A percentile compares a stretch with the other conserved stretches of the same genome.
Conservation (phyloP, 2,113 vertebrate species). For the Melospiza melodia region DNA sequence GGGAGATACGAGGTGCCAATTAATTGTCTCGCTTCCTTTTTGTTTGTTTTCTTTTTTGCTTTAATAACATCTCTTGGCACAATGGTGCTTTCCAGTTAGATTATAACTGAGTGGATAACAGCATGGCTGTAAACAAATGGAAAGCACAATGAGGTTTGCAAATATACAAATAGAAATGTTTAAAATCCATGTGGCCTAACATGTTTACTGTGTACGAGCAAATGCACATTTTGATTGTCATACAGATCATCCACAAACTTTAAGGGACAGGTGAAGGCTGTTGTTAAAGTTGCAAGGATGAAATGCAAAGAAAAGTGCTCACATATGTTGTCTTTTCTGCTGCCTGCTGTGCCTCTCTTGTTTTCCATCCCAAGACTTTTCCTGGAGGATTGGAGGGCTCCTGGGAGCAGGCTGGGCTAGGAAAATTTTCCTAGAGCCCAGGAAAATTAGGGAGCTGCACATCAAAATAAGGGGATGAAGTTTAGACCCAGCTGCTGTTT, state of each 20-base stretch:
- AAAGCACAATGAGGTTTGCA: background rate
- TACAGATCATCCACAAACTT: background rate
- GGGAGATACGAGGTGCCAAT: background rate
- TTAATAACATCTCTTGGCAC: constrained; percentile 3
- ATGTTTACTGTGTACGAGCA: background rate
- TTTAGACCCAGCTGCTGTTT: background rate
- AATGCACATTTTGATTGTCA: background rate
- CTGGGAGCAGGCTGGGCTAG: background rate
- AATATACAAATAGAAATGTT: background rate
- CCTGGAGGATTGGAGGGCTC: background rate
- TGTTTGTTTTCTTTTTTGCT: constrained; percentile 5
- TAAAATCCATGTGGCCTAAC: background rate
- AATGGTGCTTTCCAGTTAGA: background rate
- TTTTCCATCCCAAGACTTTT: background rate
- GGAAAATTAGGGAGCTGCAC: background rate
- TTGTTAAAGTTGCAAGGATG: background rate
- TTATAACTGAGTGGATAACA: background rate
- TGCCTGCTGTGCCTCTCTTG: background rate
- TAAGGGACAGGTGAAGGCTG: background rate
- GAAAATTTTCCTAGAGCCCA: background rate
- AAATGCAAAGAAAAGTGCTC: background rate
- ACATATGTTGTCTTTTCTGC: background rate
- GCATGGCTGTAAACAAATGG: background rate
- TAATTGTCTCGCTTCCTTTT: background rate
- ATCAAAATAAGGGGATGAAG: background rate